A percentile compares a stretch with the other conserved stretches of the same genome.
Conservation (phyloP, 2,113 vertebrate species). For the Oreotrochilus melanogaster region DNA sequence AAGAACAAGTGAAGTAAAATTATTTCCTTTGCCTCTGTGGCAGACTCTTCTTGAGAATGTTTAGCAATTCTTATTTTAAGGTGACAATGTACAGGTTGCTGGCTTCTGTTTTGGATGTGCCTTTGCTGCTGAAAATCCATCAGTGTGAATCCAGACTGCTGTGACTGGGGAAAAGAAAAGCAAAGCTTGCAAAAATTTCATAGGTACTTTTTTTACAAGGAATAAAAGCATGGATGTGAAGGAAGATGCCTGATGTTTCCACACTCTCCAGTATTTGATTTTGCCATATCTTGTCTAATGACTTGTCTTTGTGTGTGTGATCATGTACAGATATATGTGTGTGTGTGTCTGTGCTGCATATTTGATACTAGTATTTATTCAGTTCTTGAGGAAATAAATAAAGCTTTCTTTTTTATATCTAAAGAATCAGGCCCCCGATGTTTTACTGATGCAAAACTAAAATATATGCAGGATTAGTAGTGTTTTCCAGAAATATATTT, state of each 20-base stretch:
- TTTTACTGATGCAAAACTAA: not conserved
- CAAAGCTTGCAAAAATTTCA: not conserved
- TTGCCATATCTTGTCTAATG: not conserved
- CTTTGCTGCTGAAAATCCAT: not conserved
- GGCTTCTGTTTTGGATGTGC: not conserved
- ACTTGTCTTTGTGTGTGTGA: not conserved
- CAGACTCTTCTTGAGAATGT: not conserved
- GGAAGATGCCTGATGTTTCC: not conserved
- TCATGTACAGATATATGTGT: fast-evolving
- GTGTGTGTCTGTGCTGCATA: not conserved
- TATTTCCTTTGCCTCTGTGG: not conserved
- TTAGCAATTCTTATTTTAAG: not conserved
- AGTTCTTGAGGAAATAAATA: not conserved
- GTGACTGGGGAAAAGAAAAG: not conserved
- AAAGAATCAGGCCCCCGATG: not conserved
- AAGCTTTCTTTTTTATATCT: not conserved
- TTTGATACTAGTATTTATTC: not conserved
- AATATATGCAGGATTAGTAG: not conserved
- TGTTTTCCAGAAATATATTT: not conserved
- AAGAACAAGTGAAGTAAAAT: conserved; percentile 15
- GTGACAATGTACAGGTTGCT: not conserved
- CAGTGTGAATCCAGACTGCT: not conserved
- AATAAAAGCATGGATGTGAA: not conserved
- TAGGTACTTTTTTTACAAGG: not conserved
- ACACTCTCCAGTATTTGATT: not conserved